phyloP scores from a whole-genome alignment of 1,140 invertebrate species.

The Euura lappo region DNA sequence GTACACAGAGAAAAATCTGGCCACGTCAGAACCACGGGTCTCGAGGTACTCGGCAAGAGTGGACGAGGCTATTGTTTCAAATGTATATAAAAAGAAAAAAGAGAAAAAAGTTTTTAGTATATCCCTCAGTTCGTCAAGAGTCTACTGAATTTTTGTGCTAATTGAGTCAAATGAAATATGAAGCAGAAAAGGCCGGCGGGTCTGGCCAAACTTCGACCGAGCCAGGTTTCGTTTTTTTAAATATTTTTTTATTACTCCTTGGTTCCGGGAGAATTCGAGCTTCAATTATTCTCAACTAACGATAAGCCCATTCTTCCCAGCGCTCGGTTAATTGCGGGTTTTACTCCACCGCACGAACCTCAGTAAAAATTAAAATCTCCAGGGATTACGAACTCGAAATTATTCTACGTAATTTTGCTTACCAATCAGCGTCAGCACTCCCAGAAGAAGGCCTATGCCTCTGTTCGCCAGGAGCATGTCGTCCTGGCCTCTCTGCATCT shows the following conservation, averaged over 20 bases:
- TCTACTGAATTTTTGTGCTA: neutral
- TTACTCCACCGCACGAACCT: too few species aligned
- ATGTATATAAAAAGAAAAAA: neutral
- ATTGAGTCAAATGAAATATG: conserved; percentile 5
- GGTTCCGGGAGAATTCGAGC: too few species aligned
- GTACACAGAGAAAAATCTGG: too few species aligned
- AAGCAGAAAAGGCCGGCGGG: conserved; percentile 9
- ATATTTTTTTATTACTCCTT: too few species aligned
- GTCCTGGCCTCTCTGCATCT: conserved; percentile 63
- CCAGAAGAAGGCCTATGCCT: conserved; percentile 78
- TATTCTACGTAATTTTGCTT: conserved; percentile 29
- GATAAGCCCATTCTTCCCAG: too few species aligned
- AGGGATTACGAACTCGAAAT: too few species aligned
- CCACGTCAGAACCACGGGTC: neutral
- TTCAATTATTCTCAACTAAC: too few species aligned
- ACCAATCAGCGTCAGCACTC: conserved; percentile 81
- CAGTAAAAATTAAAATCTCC: too few species aligned
- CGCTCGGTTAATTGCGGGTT: too few species aligned
- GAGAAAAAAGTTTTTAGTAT: neutral
- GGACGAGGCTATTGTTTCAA: neutral
- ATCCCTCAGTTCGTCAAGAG: neutral
- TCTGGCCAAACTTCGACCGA: too few species aligned
- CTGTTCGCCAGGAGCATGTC: conserved; percentile 81
- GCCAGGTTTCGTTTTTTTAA: too few species aligned
- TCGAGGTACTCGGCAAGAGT: neutral